A percentile compares a stretch with the other conserved stretches of the same genome.
Conservation (phyloP, 2,888 invertebrate genomes). For the Danaus chrysippus region DNA sequence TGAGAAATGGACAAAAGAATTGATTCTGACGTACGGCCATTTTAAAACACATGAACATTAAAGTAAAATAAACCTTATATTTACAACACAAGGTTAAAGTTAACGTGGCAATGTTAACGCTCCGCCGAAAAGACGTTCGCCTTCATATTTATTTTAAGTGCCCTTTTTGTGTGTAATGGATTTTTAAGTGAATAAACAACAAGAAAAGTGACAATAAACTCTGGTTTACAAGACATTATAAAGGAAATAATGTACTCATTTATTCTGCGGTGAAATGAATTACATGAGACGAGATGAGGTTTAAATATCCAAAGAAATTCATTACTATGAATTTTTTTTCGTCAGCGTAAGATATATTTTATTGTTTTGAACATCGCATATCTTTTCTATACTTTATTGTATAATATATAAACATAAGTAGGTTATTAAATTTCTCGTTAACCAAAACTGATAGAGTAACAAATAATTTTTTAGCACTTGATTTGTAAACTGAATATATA, state of each 20-base stretch:
- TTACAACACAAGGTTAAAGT: constrained; percentile 27
- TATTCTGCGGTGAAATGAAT: constrained; percentile 8
- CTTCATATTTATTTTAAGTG: constrained; percentile 70
- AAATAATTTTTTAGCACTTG: neutral
- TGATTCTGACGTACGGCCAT: constrained; percentile 69
- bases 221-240: constrained; percentile 29
- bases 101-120: constrained; percentile 31
- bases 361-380: too few relatives aligned
- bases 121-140: constrained; percentile 53
- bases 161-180: constrained; percentile 72
- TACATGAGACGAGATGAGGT: neutral
- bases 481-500: neutral
- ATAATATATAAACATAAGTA: too few relatives aligned
- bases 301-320: neutral
- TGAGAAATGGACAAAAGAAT: constrained; percentile 74
- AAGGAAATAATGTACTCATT: constrained; percentile 27
- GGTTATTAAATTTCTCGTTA: too few relatives aligned
- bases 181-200: constrained; percentile 75
- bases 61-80: constrained; percentile 32
- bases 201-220: constrained; percentile 39
- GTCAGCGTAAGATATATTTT: too few relatives aligned
- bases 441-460: too few relatives aligned
- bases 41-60: constrained; percentile 52
- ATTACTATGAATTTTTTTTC: too few relatives aligned
- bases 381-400: too few relatives aligned